Evolutionary conservation across 30 jellyfish, hydroid and myxozoan species (phyloP).

Genomic region (Sanderia malayensis): DNA sequence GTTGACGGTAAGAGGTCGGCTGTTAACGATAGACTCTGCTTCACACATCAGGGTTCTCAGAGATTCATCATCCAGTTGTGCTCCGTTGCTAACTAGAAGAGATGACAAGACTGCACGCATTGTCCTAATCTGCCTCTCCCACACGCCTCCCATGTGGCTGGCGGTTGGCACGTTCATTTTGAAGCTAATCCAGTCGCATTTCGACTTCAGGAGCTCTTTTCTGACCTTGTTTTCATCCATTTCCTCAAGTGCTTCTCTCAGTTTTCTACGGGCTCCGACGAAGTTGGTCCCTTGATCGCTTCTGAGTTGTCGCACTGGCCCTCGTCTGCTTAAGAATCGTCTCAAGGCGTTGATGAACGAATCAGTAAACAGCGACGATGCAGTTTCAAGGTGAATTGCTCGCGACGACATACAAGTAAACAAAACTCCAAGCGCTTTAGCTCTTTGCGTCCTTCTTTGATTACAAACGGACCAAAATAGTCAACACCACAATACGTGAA

Average conservation of each 20-base stretch:
- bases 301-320: slow-evolving; percentile 17
- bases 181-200: slow-evolving; percentile 30
- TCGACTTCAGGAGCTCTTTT: slow-evolving; percentile 3
- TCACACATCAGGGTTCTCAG: slow-evolving; percentile 29
- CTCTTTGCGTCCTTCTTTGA: slow-evolving; percentile 37
- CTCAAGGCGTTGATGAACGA: slow-evolving; percentile 21
- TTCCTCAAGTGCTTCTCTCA: slow-evolving; percentile 36
- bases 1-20: slow-evolving; percentile 32
- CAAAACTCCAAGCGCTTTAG: slow-evolving; percentile 34
- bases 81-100: neutral
- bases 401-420: slow-evolving; percentile 41
- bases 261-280: slow-evolving; percentile 38
- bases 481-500: too few species aligned
- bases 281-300: slow-evolving; percentile 38
- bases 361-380: slow-evolving; percentile 26
- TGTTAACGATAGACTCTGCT: slow-evolving; percentile 29
- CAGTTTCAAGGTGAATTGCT: slow-evolving; percentile 25
- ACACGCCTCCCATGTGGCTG: slow-evolving; percentile 51
- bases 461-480: slow-evolving; percentile 44
- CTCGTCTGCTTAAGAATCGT: slow-evolving; percentile 29
- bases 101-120: slow-evolving; percentile 5
- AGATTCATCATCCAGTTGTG: slow-evolving; percentile 17
- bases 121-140: slow-evolving; percentile 39
- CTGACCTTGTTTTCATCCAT: slow-evolving; percentile 15
- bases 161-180: slow-evolving; percentile 32